Conservation (phyloP, 2,888 invertebrate genomes). For the Nephrocerus scutellatus region DNA sequence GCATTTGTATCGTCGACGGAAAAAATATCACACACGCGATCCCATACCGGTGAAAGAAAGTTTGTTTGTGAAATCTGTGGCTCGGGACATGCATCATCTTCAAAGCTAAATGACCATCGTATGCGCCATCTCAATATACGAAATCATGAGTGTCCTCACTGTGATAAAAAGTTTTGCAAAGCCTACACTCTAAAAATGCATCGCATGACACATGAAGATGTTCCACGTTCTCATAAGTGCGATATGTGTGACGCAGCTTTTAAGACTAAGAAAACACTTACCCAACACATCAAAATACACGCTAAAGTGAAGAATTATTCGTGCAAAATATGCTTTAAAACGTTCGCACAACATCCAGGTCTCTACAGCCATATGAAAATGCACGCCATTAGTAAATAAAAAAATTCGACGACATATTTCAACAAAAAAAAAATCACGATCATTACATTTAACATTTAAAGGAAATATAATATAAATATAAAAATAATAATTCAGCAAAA, state of each 20-base stretch:
- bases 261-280: conserved; percentile 16
- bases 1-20: conserved; percentile 21
- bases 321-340: conserved; percentile 21
- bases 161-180: conserved; percentile 21
- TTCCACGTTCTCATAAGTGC: conserved; percentile 16
- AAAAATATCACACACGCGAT: conserved; percentile 17
- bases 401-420: too few relatives aligned
- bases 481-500: too few relatives aligned
- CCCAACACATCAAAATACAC: conserved; percentile 22
- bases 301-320: conserved; percentile 17
- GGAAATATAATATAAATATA: too few relatives aligned
- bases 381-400: too few relatives aligned
- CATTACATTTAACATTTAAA: too few relatives aligned
- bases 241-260: conserved; percentile 15
- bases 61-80: conserved; percentile 24
- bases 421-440: too few relatives aligned
- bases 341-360: conserved; percentile 24
- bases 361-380: conserved; percentile 24
- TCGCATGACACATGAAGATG: conserved; percentile 16
- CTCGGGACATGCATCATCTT: conserved; percentile 16
- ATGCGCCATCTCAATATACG: conserved; percentile 19
- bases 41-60: conserved; percentile 20
- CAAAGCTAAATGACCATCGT: conserved; percentile 20
- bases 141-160: conserved; percentile 16
- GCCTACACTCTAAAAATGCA: conserved; percentile 18